A percentile compares a stretch with the other conserved stretches of the same genome.
These are phyloP conservation scores for Notothenia coriiceps DNA, from an alignment of 2,113 vertebrate species.

Conservation along the genomic window DNA sequence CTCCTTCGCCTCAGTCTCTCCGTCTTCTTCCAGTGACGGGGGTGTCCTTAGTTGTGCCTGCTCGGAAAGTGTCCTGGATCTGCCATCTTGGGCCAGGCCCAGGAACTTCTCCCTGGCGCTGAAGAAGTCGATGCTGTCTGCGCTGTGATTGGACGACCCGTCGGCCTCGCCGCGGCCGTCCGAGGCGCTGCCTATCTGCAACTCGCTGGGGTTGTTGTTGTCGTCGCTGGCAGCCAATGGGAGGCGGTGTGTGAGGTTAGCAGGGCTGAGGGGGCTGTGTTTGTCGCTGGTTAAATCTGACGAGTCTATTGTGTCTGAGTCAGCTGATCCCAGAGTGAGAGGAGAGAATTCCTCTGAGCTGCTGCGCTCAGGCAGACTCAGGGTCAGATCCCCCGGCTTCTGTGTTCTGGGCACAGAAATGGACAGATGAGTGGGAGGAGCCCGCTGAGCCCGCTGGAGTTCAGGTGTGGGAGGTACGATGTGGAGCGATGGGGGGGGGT, in stretches of 20 bases:
- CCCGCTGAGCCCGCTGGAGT: slow-evolving; percentile 30
- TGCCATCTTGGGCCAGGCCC: slow-evolving; percentile 90
- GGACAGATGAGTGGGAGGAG: slow-evolving; percentile 30
- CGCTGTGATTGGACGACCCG: slow-evolving; percentile 83
- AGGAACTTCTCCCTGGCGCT: slow-evolving; percentile 95
- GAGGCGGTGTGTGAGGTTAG: background rate
- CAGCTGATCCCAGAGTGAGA: slow-evolving; percentile 46
- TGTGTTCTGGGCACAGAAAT: slow-evolving; percentile 34
- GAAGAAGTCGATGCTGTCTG: slow-evolving; percentile 94
- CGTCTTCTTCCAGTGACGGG: slow-evolving; percentile 81
- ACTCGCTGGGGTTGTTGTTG: slow-evolving; percentile 72
- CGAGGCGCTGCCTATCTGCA: background rate
- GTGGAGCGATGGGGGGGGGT: slow-evolving; percentile 65
- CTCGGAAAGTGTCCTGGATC: slow-evolving; percentile 81
- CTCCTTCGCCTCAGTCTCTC: slow-evolving; percentile 75
- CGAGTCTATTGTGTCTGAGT: slow-evolving; percentile 46
- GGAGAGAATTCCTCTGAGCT: slow-evolving; percentile 62
- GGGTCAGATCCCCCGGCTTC: slow-evolving; percentile 47
- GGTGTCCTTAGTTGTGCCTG: slow-evolving; percentile 70
- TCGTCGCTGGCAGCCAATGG: slow-evolving; percentile 38
- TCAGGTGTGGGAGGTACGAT: slow-evolving; percentile 64
- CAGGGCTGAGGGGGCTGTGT: slow-evolving; percentile 44
- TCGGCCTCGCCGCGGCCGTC: slow-evolving; percentile 55
- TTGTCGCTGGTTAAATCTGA: slow-evolving; percentile 37
- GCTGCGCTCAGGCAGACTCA: slow-evolving; percentile 41